Evolutionary conservation across 2,888 invertebrate genomes (phyloP).

Genomic region (Autographa pulchrina): DNA sequence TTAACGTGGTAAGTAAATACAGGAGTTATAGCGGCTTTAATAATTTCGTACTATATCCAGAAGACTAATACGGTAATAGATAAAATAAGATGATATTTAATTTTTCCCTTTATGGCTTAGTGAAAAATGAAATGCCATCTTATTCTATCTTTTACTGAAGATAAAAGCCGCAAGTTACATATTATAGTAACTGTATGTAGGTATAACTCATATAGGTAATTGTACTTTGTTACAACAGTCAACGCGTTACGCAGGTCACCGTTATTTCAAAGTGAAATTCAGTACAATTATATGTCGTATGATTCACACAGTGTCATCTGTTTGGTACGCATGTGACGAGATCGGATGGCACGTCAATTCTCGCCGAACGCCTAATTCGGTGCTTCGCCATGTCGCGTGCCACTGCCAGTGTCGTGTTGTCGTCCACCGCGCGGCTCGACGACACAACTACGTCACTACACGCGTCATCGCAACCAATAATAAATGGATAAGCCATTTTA

Average conservation of each 20-base stretch:
- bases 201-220: too few species aligned
- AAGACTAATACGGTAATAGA: too few species aligned
- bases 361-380: constrained; percentile 55
- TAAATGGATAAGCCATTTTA: constrained; percentile 53
- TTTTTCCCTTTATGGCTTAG: too few species aligned
- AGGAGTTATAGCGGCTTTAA: too few species aligned
- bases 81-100: too few species aligned
- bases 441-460: constrained; percentile 60
- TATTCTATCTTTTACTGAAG: too few species aligned
- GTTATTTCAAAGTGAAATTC: constrained; percentile 3
- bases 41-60: too few species aligned
- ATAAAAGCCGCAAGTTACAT: too few species aligned
- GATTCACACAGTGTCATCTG: constrained; percentile 34
- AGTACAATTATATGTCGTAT: not conserved
- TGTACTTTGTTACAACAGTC: not conserved
- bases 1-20: too few species aligned
- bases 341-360: constrained; percentile 40
- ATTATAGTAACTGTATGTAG: too few species aligned
- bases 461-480: constrained; percentile 61
- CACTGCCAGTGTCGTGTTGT: constrained; percentile 41
- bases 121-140: too few species aligned
- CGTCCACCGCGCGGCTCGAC: constrained; percentile 56
- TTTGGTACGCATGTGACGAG: constrained; percentile 32
- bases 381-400: constrained; percentile 60
- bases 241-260: not conserved